Percentiles rank a stretch among this genome's conserved stretches.
These are phyloP conservation scores for Trissolcus brochymenae DNA, from an alignment of 2,888 invertebrate species.

Conservation along the genomic window DNA sequence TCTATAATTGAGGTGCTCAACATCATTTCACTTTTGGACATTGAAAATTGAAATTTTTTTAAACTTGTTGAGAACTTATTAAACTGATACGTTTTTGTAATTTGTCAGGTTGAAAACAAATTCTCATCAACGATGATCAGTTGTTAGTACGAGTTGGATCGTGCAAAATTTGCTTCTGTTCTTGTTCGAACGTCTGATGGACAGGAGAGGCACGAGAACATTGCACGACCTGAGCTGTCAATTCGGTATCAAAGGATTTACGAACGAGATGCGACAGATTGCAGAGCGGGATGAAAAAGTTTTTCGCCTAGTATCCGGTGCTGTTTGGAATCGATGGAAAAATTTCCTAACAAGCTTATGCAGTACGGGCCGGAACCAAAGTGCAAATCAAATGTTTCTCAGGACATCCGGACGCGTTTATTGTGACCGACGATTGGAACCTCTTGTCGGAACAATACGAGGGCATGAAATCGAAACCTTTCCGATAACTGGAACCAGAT, in stretches of 20 bases:
- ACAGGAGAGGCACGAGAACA: slow-evolving; percentile 96
- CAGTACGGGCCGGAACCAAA: slow-evolving; percentile 98
- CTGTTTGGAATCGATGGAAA: slow-evolving; percentile 97
- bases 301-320: slow-evolving; percentile 96
- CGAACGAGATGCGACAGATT: slow-evolving; percentile 98
- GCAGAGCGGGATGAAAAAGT: slow-evolving; percentile 98
- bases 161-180: slow-evolving; percentile 96
- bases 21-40: too few species aligned
- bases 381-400: slow-evolving; percentile 97
- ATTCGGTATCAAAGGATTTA: slow-evolving; percentile 99
- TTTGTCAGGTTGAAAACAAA: not conserved
- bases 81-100: too few species aligned
- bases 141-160: slow-evolving; percentile 95
- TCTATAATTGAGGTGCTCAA: not conserved
- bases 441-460: slow-evolving; percentile 87
- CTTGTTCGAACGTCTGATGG: slow-evolving; percentile 98
- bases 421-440: slow-evolving; percentile 87
- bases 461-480: slow-evolving; percentile 82
- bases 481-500: slow-evolving; percentile 78
- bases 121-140: slow-evolving; percentile 84
- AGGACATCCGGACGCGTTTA: slow-evolving; percentile 93
- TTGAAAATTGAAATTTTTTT: too few species aligned
- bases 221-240: slow-evolving; percentile 98
- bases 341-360: slow-evolving; percentile 95
- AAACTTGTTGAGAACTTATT: too few species aligned